phyloP scores from a whole-genome alignment of 2,888 invertebrate species.

The Urechis unicinctus region DNA sequence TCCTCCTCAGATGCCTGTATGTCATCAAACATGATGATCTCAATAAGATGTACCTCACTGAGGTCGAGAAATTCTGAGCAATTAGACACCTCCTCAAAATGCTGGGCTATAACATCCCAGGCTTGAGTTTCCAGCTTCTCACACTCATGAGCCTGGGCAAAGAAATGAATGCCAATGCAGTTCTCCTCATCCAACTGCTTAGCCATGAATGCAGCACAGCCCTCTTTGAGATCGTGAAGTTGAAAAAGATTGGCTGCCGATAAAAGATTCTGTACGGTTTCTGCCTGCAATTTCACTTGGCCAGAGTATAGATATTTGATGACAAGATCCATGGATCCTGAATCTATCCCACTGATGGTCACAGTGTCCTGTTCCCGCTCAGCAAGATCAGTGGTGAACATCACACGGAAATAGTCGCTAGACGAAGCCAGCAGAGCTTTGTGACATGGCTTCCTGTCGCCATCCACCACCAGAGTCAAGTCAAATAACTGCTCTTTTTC shows the following conservation, averaged over 20 bases:
- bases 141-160: constrained; percentile 21
- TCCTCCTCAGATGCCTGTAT: constrained; percentile 82
- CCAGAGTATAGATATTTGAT: constrained; percentile 79
- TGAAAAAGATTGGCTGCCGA: constrained; percentile 81
- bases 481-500: constrained; percentile 31
- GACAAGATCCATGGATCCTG: constrained; percentile 69
- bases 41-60: constrained; percentile 67
- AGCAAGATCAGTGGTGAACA: constrained; percentile 16
- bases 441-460: constrained; percentile 32
- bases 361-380: constrained; percentile 51
- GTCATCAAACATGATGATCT: constrained; percentile 72
- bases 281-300: constrained; percentile 66
- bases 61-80: constrained; percentile 49
- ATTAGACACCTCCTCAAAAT: constrained; percentile 11
- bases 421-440: constrained; percentile 31
- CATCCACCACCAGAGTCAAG: constrained; percentile 32
- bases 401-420: constrained; percentile 18
- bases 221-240: constrained; percentile 70
- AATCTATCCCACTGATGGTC: constrained; percentile 68
- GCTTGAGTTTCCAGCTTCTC: constrained; percentile 13
- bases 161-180: constrained; percentile 64
- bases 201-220: constrained; percentile 72
- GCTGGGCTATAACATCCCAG: constrained; percentile 14
- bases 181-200: constrained; percentile 67
- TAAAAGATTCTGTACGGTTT: constrained; percentile 68